Base-by-base conservation (phyloP, 2,113 vertebrate species). In the Lamprotornis superbus region DNA sequence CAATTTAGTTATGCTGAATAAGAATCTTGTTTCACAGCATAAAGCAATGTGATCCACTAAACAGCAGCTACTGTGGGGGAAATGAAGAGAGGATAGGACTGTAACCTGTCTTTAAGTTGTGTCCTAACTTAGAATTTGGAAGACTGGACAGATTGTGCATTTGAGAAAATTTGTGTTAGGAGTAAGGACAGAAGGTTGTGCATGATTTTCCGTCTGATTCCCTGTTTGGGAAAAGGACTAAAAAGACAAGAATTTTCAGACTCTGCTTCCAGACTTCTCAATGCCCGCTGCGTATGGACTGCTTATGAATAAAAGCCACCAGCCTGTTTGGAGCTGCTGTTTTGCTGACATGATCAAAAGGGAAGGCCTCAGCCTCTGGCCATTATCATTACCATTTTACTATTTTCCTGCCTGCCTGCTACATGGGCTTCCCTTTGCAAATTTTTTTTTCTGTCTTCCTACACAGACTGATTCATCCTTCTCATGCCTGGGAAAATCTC, bases 301-400 rank as follows among this genome's bases (percentile, higher is more conserved):
- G 39, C 70, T 91, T 89, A 37, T 88, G 64, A 88, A 77, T 88
- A 80, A 80, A 77, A 90, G 60, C 56, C 89, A 75, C 77, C 65
- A 40, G 76, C 61, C 93, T 86, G 67, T 87, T 96, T 92, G 84
- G 42, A 77, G 27, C 5, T 1, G 10, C 94, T 69, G 31, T 71
- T 95, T 35, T 92, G 87, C 67, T 87, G 78, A 60, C 69, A 60
- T 74, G 93, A 92, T 65, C 80, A 28, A 91, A 96, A 95, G 79
- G 87, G 75, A 90, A 97, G 90, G 79, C 85, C 68, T 89, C 76
- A 91, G 93, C 71, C 82, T 83, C 82, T 83, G 87, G 82, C 82
- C 82, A 68, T 90, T 86, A 35, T 74, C 95, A 96, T 96, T 95
- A 80, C 68, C 87, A 91, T 94, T 91, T 90, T 93, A 95, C 37